A percentile compares a stretch with the other conserved stretches of the same genome.
Conservation (phyloP, 2,888 invertebrate species). For the Drosophila subquinaria region DNA sequence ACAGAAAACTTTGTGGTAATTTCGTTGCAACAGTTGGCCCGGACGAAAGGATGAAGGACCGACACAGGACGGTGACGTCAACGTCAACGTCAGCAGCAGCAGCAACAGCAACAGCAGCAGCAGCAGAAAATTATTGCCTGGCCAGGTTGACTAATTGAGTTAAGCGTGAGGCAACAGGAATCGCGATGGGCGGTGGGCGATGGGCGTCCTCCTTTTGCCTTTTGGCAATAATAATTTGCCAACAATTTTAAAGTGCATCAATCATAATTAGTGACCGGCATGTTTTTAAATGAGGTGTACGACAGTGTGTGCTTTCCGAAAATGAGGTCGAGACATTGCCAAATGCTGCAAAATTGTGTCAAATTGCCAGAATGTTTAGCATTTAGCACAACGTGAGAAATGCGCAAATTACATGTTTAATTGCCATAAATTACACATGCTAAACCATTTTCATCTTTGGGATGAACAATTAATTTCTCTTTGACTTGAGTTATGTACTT, state of each 20-base stretch:
- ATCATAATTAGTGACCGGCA: constrained; percentile 75
- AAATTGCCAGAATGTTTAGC: constrained; percentile 23
- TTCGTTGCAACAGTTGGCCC: constrained; percentile 78
- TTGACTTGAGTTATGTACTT: background rate
- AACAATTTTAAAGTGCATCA: constrained; percentile 79
- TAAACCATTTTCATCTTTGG: background rate
- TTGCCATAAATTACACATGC: constrained; percentile 14
- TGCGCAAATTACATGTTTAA: constrained; percentile 21
- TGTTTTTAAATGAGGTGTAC: constrained; percentile 41
- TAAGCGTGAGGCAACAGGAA: constrained; percentile 55
- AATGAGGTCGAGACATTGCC: constrained; percentile 24
- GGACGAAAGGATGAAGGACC: constrained; percentile 56
- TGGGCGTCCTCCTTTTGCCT: constrained; percentile 40
- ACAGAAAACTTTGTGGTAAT: constrained; percentile 81
- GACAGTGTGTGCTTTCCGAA: constrained; percentile 1
- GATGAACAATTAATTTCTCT: background rate
- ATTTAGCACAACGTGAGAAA: constrained; percentile 16
- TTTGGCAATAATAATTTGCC: constrained; percentile 76
- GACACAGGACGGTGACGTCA: constrained; percentile 44
- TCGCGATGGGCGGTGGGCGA: constrained; percentile 20
- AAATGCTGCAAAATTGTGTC: constrained; percentile 24
- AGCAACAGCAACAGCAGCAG: constrained; percentile 28
- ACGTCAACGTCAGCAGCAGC: constrained; percentile 25
- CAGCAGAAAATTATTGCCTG: constrained; percentile 60
- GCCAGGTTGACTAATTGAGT: constrained; percentile 76